These are phyloP conservation scores for Scrobipalpa atriplicella DNA, from an alignment of 2,888 invertebrate genomes.

Conservation along the genomic window DNA sequence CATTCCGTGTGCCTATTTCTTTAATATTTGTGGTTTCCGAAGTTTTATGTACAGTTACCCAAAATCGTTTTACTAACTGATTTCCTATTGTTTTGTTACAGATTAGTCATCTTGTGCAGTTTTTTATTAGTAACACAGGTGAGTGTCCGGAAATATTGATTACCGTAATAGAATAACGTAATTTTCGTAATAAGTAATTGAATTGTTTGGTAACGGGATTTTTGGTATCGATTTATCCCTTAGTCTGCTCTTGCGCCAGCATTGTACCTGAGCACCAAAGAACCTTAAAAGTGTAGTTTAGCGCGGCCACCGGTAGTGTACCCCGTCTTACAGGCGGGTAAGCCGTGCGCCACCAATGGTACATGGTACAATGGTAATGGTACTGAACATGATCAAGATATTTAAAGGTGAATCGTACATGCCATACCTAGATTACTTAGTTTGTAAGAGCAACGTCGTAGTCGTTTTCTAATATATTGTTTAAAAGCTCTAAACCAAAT, in stretches of 20 bases:
- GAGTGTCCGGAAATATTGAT: slow-evolving; percentile 41
- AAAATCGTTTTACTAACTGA: neutral
- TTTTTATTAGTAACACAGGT: slow-evolving; percentile 56
- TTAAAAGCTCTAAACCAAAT: neutral
- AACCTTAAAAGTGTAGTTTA: no score
- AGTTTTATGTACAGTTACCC: neutral
- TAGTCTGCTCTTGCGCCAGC: neutral
- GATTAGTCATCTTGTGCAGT: slow-evolving; percentile 62
- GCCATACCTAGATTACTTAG: no score
- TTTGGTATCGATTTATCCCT: neutral
- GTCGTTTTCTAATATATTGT: no score
- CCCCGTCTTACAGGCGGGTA: no score
- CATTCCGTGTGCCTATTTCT: slow-evolving; percentile 1
- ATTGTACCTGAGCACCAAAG: no score
- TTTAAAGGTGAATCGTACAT: no score
- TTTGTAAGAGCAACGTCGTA: no score
- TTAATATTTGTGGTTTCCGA: neutral
- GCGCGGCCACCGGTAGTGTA: no score
- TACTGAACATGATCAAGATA: no score
- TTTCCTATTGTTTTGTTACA: slow-evolving; percentile 56
- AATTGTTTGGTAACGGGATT: slow-evolving; percentile 11
- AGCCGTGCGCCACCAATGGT: no score
- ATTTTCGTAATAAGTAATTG: slow-evolving; percentile 5
- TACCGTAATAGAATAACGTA: slow-evolving; percentile 9
- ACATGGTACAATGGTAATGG: no score